phyloP scores from a whole-genome alignment of 2,888 invertebrate species.

The Drosophila mettleri region DNA sequence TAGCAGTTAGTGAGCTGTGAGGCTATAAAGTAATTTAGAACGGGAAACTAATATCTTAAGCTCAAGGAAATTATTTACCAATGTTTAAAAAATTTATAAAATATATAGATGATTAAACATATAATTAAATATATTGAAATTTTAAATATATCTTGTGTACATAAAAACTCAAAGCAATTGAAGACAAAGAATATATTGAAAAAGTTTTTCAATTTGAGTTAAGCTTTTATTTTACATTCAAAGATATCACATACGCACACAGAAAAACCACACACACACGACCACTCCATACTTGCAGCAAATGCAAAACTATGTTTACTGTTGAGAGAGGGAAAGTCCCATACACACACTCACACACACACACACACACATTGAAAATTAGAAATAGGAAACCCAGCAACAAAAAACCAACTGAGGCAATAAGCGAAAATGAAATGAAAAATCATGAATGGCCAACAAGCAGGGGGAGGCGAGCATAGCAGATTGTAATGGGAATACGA shows the following conservation, averaged over 20 bases:
- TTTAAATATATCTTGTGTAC: not conserved
- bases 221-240: slow-evolving; percentile 77
- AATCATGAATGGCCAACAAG: slow-evolving; percentile 73
- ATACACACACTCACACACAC: slow-evolving; percentile 46
- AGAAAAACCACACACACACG: not conserved
- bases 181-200: slow-evolving; percentile 70
- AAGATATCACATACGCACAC: slow-evolving; percentile 62
- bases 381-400: slow-evolving; percentile 66
- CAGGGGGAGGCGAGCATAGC: not conserved
- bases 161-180: slow-evolving; percentile 22
- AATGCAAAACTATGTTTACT: slow-evolving; percentile 60
- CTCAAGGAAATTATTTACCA: too few relatives aligned
- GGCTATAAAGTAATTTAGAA: too few relatives aligned
- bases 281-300: slow-evolving; percentile 21
- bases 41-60: too few relatives aligned
- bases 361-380: slow-evolving; percentile 58
- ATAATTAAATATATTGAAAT: not conserved
- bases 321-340: slow-evolving; percentile 57
- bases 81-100: not conserved
- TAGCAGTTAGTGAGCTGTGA: too few relatives aligned
- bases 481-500: slow-evolving; percentile 1
- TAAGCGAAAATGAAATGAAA: slow-evolving; percentile 81
- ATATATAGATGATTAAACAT: not conserved
- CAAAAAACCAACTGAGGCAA: slow-evolving; percentile 74
- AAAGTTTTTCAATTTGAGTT: slow-evolving; percentile 77